Evolutionary conservation across 2,888 invertebrate genomes (phyloP).

Genomic region (Rugalucina vietnamica): DNA sequence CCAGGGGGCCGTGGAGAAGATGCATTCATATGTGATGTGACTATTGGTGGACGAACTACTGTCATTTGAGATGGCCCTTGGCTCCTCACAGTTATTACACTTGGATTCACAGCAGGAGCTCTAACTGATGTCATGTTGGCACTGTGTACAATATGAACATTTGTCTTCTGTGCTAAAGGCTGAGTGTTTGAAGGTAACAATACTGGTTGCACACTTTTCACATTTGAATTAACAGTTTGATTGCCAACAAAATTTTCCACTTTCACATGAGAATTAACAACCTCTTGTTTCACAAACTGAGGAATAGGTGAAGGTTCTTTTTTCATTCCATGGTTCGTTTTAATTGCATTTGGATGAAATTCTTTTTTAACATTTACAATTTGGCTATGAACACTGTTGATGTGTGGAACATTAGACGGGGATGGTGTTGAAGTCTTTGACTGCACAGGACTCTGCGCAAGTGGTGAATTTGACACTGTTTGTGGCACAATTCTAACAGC

Average conservation of each 20-base stretch:
- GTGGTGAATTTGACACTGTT: background rate
- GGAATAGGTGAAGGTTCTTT: conserved; percentile 44
- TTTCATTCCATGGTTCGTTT: conserved; percentile 17
- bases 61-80: conserved; percentile 69
- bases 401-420: background rate
- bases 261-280: conserved; percentile 17
- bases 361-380: conserved; percentile 23
- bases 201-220: conserved; percentile 46
- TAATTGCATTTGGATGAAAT: background rate
- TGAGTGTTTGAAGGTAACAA: conserved; percentile 50
- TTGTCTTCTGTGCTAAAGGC: conserved; percentile 64
- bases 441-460: conserved; percentile 1
- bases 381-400: conserved; percentile 11
- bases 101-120: conserved; percentile 65
- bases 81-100: conserved; percentile 76
- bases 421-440: background rate
- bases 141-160: conserved; percentile 71
- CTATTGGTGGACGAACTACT: conserved; percentile 72
- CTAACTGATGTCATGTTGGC: conserved; percentile 63
- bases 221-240: conserved; percentile 9
- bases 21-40: conserved; percentile 67
- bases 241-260: background rate
- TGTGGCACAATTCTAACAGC: conserved; percentile 62
- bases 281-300: conserved; percentile 17
- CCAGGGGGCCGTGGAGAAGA: conserved; percentile 62